Evolutionary conservation across 2,888 invertebrate species (phyloP).

Genomic region (Conops quadrifasciatus): DNA sequence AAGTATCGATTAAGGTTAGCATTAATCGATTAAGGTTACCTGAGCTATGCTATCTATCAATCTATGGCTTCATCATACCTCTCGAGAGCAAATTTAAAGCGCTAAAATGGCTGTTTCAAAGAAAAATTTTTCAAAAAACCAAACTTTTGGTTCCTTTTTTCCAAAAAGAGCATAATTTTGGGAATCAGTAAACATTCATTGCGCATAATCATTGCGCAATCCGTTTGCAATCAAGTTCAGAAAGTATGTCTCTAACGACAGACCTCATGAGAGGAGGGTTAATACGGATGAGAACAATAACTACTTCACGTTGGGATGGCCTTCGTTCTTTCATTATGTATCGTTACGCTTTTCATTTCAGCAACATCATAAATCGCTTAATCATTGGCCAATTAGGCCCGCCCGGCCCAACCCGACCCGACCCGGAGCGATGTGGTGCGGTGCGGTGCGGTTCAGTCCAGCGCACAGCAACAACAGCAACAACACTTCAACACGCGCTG

Average conservation of each 20-base stretch:
- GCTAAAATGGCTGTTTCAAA: too few species aligned
- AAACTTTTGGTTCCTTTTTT: too few species aligned
- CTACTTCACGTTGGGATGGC: slow-evolving; percentile 42
- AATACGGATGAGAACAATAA: slow-evolving; percentile 28
- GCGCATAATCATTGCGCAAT: too few species aligned
- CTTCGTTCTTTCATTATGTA: slow-evolving; percentile 42
- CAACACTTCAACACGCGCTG: slow-evolving; percentile 21
- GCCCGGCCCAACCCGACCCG: slow-evolving; percentile 22
- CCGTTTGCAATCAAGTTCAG: too few species aligned
- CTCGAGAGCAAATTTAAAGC: too few species aligned
- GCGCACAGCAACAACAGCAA: too few species aligned
- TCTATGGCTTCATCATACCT: too few species aligned
- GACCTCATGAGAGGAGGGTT: not conserved
- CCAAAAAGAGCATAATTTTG: too few species aligned
- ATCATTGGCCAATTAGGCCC: slow-evolving; percentile 65
- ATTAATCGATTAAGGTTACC: not conserved
- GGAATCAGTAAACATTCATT: too few species aligned
- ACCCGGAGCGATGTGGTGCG: slow-evolving; percentile 23
- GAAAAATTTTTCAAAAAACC: too few species aligned
- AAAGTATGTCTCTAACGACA: not conserved
- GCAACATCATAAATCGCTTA: slow-evolving; percentile 65
- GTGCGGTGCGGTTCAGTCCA: too few species aligned
- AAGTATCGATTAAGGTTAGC: not conserved
- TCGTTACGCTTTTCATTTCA: slow-evolving; percentile 51
- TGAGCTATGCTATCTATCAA: too few species aligned